Evolutionary conservation across 2,888 invertebrate genomes (phyloP).

Genomic region (Conomelus anceps): DNA sequence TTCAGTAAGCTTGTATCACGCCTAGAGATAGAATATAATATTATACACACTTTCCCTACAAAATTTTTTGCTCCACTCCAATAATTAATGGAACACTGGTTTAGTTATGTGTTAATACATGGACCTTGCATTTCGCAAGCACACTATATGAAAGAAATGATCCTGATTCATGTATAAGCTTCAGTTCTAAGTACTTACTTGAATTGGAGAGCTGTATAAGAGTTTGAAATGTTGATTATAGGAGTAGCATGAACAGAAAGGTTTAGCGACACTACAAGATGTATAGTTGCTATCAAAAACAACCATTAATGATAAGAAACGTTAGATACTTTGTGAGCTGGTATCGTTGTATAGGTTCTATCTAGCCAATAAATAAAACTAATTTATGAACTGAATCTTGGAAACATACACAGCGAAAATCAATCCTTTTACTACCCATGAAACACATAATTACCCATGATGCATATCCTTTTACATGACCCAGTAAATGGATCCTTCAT

Average conservation of each 20-base stretch:
- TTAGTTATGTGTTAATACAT: neutral
- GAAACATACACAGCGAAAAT: neutral
- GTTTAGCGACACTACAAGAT: neutral
- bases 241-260: neutral
- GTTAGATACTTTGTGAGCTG: neutral
- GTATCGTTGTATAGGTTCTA: neutral
- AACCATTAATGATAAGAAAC: neutral
- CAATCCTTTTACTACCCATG: no score
- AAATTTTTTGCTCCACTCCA: neutral
- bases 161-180: no score
- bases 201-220: no score
- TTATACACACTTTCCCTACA: neutral
- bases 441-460: neutral
- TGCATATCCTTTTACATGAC: neutral
- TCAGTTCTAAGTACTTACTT: no score
- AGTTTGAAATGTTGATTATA: neutral
- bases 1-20: neutral
- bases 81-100: neutral
- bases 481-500: neutral
- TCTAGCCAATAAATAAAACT: neutral
- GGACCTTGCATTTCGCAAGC: neutral
- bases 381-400: neutral
- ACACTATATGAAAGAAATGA: neutral
- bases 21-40: neutral
- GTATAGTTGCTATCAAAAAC: neutral